phyloP scores from a whole-genome alignment of 2,797 vertebrate genomes.

The Phataginus tetradactyla region DNA sequence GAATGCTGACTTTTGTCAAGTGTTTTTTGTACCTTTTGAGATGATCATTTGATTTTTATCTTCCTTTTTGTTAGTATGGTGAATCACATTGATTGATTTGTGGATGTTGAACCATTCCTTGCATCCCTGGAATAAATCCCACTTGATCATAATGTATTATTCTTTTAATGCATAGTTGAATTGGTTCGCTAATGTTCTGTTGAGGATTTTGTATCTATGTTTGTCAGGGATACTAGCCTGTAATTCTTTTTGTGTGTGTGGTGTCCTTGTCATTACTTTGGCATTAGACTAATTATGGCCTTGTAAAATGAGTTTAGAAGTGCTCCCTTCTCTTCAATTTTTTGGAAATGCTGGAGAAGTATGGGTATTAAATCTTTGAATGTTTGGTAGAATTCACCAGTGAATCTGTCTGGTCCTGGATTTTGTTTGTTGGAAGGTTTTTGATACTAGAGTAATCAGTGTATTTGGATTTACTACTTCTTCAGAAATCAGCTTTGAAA shows the following conservation, averaged over 20 bases:
- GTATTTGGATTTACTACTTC: neutral
- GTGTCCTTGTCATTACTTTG: neutral
- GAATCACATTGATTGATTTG: neutral
- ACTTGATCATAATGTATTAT: neutral
- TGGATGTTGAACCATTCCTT: neutral
- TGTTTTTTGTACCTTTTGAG: neutral
- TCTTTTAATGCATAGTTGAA: neutral
- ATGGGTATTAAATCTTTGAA: neutral
- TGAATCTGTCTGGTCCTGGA: neutral
- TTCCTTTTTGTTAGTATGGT: neutral
- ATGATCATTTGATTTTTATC: neutral
- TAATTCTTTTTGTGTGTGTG: neutral
- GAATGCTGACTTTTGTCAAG: neutral
- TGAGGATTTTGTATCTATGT: neutral
- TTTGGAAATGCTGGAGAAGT: neutral
- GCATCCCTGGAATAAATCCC: neutral
- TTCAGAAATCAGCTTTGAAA: neutral
- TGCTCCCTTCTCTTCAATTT: neutral
- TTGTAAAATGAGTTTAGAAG: neutral
- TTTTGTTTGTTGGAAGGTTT: neutral
- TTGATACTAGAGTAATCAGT: neutral
- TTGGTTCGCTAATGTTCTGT: neutral
- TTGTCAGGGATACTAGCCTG: neutral
- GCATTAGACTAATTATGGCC: neutral
- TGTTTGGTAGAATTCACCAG: neutral